These are phyloP conservation scores for Stichodactyla helianthus DNA, from an alignment of 64 coral and sea anemone species.

Conservation along the genomic window DNA sequence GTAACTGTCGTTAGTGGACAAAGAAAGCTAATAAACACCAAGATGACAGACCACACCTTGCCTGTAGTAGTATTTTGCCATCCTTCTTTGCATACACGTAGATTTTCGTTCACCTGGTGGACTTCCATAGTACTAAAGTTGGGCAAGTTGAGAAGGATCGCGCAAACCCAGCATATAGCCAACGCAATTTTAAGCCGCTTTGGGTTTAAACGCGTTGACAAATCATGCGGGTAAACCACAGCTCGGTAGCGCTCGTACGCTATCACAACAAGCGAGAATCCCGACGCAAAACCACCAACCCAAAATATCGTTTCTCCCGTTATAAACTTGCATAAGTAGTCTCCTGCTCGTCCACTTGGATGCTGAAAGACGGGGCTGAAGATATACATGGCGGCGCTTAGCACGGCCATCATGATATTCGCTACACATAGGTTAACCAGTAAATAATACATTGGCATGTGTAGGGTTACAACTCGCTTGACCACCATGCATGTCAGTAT, in stretches of 20 bases:
- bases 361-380: slow-evolving; percentile 39
- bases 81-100: neutral
- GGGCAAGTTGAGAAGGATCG: slow-evolving; percentile 5
- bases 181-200: slow-evolving; percentile 10
- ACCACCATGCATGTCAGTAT: slow-evolving; percentile 38
- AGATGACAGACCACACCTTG: slow-evolving; percentile 10
- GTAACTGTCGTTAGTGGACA: neutral
- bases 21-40: slow-evolving; percentile 11
- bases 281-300: slow-evolving; percentile 13
- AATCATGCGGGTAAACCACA: slow-evolving; percentile 15
- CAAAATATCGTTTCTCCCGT: slow-evolving; percentile 17
- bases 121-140: neutral
- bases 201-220: neutral
- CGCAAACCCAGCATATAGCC: slow-evolving; percentile 2
- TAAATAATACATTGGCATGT: slow-evolving; percentile 59
- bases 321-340: slow-evolving; percentile 17
- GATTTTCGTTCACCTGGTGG: neutral
- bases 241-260: slow-evolving; percentile 11
- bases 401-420: slow-evolving; percentile 51
- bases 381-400: slow-evolving; percentile 47
- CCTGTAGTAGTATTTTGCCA: neutral
- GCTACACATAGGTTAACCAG: slow-evolving; percentile 49
- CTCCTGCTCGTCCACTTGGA: slow-evolving; percentile 25
- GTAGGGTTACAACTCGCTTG: slow-evolving; percentile 24
- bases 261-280: slow-evolving; percentile 8